Evolutionary conservation across 2,113 vertebrate species (phyloP).

Genomic region (Eclectus roratus): DNA sequence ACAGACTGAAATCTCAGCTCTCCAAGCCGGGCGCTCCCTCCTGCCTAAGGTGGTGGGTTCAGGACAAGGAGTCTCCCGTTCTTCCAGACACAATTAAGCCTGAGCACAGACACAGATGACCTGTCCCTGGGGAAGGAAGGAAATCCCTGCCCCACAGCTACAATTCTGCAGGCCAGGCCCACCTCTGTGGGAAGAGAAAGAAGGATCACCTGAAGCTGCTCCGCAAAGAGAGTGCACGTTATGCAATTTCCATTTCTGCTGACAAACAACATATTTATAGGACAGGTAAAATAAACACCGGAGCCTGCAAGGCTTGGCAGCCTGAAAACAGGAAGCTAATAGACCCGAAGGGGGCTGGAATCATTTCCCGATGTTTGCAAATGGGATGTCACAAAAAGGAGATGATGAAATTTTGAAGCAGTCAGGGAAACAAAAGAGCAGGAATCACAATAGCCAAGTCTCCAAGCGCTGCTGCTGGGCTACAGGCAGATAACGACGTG

Average conservation of each 20-base stretch:
- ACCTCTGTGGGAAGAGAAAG: not conserved
- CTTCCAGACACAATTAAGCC: not conserved
- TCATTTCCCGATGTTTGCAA: not conserved
- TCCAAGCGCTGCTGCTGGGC: slow-evolving; percentile 34
- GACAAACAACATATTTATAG: not conserved
- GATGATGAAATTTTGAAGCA: not conserved
- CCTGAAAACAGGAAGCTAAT: not conserved
- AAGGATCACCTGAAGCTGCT: not conserved
- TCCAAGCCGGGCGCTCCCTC: accelerated
- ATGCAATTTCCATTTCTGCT: not conserved
- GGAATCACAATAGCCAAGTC: slow-evolving; percentile 29
- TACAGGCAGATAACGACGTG: slow-evolving; percentile 1
- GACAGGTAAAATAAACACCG: not conserved
- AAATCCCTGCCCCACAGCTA: not conserved
- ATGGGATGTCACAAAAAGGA: not conserved
- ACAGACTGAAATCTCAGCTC: not conserved
- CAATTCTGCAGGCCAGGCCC: not conserved
- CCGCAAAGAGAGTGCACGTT: not conserved
- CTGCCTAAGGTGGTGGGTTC: not conserved
- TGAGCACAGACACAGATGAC: not conserved
- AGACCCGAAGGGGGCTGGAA: not conserved
- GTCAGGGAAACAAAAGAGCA: slow-evolving; percentile 22
- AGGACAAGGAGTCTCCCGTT: not conserved
- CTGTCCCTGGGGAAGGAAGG: not conserved
- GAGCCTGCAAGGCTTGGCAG: not conserved